Base-by-base conservation (phyloP, 2,888 invertebrate genomes). In the Bimastos eiseni region DNA sequence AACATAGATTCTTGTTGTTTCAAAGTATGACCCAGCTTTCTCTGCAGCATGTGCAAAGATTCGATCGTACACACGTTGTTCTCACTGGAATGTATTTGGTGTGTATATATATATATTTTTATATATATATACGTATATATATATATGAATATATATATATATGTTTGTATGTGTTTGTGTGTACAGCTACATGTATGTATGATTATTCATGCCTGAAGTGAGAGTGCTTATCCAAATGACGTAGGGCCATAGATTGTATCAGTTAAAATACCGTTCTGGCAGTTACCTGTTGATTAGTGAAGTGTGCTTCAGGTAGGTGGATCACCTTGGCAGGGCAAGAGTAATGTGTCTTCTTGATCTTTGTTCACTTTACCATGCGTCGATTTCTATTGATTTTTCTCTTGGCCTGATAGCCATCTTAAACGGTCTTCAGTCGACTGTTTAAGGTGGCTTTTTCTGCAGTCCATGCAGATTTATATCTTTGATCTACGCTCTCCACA, bases 251-350 rank as follows among this genome's bases (percentile, higher is more conserved):
- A 21, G 36, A 86, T 86, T 86, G 86, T 86, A 34, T 86, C 37
- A 36, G 86, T 86, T 84, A 15, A 86, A 86, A 36, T 86, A 86
- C 86, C 37, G 34, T 86, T 34, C 49, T 30, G 70, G 70, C 70
- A 70, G 70, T 70, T 70, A 70, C 86, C 86, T 86, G 86, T 86
- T 36, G 86, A 86, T 86, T 86, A 86, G 21, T 37, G 86, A 21
- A 86, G 86, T n/a, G 86, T 86, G 86, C 86, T 86, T 86, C 86
- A 86, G 86, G 86, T 86, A 30, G 86, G 86, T 36, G 34, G 37
- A 86, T 86, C 86, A 8, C 86, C 37, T 34, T 86, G n/a, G 21
- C 37, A 21, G 11, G 34, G 86, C 86, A 24, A 36, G 86, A 37
- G 86, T 6, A n/a, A 86, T 86, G 36, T 86, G 86, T 36, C 84